Evolutionary conservation across 92 coral and sea anemone genomes (phyloP), one percentile per base, ranked within the genome.

Genomic region (Porites lobata): DNA sequence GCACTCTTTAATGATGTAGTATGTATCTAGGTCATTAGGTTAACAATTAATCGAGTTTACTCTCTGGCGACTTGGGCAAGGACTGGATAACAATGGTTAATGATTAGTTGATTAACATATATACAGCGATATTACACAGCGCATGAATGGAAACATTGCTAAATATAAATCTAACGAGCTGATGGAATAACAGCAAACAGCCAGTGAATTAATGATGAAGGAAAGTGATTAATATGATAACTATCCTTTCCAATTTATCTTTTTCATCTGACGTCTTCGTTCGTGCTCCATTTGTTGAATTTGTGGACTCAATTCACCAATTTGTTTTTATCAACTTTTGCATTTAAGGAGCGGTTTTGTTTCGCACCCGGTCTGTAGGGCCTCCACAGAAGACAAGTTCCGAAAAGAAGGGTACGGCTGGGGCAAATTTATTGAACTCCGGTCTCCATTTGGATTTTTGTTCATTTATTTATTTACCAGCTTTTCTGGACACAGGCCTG

Each of bases 341-440:
- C 67, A 32, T 82, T 82, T 50, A 82, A 82, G 86, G 86, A 69
- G 47, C 47, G 7, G 47, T 38, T 0, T 57, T 82, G 51, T 82
- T 69, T 82, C 57, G 86, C 69, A 69, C 86, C 57, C 77, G 26
- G 69, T 82, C 86, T 21, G 78, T 69, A 12, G 86, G 56, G 68
- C 54, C 78, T 29, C 24, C 86, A 68, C 77, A n/a, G 43, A 67
- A 58, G 69, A 66, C 14, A 58, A 38, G 57, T 38, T 24, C 19
- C n/a, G 19, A 20, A 71, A 82, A 82, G 59, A 82, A 82, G 86
- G 78, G 86, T 82, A 82, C 54, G 76, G 71, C 86, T 26, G 66
- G 70, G 71, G 69, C 22, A 54, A 32, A 69, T 71, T 58, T 38
- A 18, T 43, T 71, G 20, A 72, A 24, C 78, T 82, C 58, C 86